Evolutionary conservation across 2,113 vertebrate species (phyloP).

Genomic region (Percopsis transmontana): DNA sequence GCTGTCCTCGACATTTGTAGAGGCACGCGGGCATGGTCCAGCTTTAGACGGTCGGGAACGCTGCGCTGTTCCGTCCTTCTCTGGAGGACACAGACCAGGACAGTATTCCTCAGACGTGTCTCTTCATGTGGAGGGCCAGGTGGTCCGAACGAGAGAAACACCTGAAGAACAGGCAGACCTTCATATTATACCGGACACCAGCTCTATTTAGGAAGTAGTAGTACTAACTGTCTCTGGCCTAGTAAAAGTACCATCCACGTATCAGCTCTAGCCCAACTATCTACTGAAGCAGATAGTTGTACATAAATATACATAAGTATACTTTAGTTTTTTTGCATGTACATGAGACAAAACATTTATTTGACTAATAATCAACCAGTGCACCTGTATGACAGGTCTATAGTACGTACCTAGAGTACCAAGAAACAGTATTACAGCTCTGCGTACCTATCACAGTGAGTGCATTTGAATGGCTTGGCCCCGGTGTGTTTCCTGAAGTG

Average conservation of each 20-base stretch:
- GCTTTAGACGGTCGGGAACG: conserved; percentile 63
- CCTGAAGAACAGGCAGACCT: conserved; percentile 67
- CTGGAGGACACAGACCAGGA: conserved; percentile 80
- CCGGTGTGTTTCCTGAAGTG: conserved; percentile 99
- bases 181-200: neutral
- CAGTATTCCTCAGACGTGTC: conserved; percentile 86
- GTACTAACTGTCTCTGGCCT: too few species aligned
- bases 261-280: too few species aligned
- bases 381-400: too few species aligned
- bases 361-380: too few species aligned
- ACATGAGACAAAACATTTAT: too few species aligned
- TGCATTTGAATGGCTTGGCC: conserved; percentile 98
- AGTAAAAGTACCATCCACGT: too few species aligned
- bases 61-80: conserved; percentile 36
- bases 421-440: too few species aligned
- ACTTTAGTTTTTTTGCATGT: too few species aligned
- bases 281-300: too few species aligned
- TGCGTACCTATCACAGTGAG: conserved; percentile 95
- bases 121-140: conserved; percentile 99
- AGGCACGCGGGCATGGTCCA: conserved; percentile 74
- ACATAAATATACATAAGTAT: too few species aligned
- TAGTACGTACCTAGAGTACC: too few species aligned
- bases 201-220: too few species aligned
- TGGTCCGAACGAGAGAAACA: conserved; percentile 99
- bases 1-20: conserved; percentile 59